Percentiles rank a stretch among this genome's conserved stretches.
Conservation (phyloP, 2,113 vertebrate genomes). For the Thoracochromis brauschi region DNA sequence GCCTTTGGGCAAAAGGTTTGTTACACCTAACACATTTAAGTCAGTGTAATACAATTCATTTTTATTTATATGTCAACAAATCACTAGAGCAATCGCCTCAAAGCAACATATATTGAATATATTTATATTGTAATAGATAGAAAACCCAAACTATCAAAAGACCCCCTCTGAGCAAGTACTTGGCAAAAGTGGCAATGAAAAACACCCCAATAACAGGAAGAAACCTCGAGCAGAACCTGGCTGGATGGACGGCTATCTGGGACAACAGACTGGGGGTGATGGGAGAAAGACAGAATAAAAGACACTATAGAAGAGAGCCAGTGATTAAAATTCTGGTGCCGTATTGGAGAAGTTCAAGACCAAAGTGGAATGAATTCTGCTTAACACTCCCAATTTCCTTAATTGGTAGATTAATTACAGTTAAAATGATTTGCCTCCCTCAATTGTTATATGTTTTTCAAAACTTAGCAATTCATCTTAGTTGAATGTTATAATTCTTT, state of each 20-base stretch:
- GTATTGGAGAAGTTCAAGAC: not conserved
- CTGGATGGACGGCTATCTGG: not conserved
- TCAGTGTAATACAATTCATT: not conserved
- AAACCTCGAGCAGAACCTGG: not conserved
- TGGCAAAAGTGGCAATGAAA: not conserved
- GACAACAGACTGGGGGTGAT: not conserved
- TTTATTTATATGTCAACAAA: not conserved
- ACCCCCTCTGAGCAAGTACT: not conserved
- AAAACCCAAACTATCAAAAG: not conserved
- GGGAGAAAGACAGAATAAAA: not conserved
- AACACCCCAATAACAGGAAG: not conserved
- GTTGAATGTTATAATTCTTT: not conserved
- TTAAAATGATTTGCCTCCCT: not conserved
- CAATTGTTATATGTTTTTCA: accelerated
- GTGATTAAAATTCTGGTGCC: accelerated
- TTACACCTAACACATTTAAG: not conserved
- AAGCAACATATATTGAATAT: not conserved
- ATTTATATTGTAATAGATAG: not conserved
- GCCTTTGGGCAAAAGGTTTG: not conserved
- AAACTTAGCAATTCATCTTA: not conserved
- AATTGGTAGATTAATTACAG: not conserved
- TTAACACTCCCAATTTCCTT: not conserved
- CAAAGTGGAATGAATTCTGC: not conserved
- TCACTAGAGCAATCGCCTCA: not conserved
- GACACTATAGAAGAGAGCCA: accelerated